phyloP scores from a whole-genome alignment of 2,888 invertebrate genomes.

The Macropis europaea region DNA sequence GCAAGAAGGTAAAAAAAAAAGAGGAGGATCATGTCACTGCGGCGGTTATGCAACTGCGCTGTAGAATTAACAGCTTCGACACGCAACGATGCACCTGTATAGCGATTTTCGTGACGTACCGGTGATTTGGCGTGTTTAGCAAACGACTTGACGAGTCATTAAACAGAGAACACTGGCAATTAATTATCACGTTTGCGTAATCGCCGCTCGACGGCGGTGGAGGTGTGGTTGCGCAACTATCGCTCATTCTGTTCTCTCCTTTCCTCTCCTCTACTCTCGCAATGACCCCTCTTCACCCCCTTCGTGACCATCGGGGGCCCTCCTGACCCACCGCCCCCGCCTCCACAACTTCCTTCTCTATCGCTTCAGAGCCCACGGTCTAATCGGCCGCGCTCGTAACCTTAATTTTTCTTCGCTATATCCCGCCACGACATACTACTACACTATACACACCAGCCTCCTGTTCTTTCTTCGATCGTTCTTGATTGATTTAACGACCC shows the following conservation, averaged over 20 bases:
- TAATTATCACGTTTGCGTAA: conserved; percentile 77
- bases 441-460: too few relatives aligned
- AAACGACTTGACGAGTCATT: conserved; percentile 72
- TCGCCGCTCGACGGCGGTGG: conserved; percentile 64
- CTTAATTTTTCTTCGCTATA: conserved; percentile 51
- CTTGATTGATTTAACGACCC: conserved; percentile 16
- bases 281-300: conserved; percentile 33
- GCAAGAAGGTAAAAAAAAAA: neutral
- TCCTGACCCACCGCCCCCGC: conserved; percentile 33
- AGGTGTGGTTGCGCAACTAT: conserved; percentile 70
- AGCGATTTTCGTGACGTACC: conserved; percentile 71
- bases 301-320: conserved; percentile 18
- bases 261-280: conserved; percentile 35
- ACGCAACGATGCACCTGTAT: conserved; percentile 70
- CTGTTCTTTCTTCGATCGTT: conserved; percentile 11
- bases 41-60: conserved; percentile 21
- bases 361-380: conserved; percentile 25
- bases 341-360: conserved; percentile 19
- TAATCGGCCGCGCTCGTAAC: conserved; percentile 52
- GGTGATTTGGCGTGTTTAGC: conserved; percentile 73
- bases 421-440: neutral
- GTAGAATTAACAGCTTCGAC: conserved; percentile 67
- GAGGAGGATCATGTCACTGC: neutral
- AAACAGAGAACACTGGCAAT: conserved; percentile 74
- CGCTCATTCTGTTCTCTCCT: conserved; percentile 63